Percentiles rank a stretch among this genome's conserved stretches.
Conservation (phyloP, 2,888 invertebrate genomes). For the Bibio marci region DNA sequence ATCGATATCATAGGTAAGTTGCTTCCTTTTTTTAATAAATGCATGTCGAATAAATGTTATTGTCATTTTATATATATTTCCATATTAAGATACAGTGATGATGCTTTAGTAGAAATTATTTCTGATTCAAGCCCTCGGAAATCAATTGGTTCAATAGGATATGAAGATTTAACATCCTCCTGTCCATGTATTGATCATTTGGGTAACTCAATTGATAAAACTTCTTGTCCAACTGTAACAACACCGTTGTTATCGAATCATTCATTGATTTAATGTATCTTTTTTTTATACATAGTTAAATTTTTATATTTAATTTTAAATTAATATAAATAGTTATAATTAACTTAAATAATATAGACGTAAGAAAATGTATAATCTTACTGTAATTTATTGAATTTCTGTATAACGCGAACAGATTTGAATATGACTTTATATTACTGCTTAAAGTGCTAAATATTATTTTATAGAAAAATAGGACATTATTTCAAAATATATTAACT, state of each 20-base stretch:
- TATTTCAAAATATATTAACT: too few relatives aligned
- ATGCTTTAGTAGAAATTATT: conserved; percentile 26
- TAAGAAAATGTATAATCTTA: too few relatives aligned
- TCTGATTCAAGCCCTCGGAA: conserved; percentile 22
- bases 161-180: conserved; percentile 23
- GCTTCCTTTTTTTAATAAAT: conserved; percentile 1
- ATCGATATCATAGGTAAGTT: conserved; percentile 26
- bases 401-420: too few relatives aligned
- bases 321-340: too few relatives aligned
- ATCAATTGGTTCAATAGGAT: conserved; percentile 19
- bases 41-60: neutral
- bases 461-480: too few relatives aligned
- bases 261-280: neutral
- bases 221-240: conserved; percentile 22
- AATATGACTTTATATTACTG: too few relatives aligned
- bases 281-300: too few relatives aligned
- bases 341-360: too few relatives aligned
- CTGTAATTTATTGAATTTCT: too few relatives aligned
- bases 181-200: conserved; percentile 23
- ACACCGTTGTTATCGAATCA: conserved; percentile 23
- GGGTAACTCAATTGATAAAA: conserved; percentile 16
- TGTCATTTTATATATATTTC: neutral
- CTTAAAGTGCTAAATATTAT: too few relatives aligned
- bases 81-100: conserved; percentile 19
- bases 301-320: too few relatives aligned